Evolutionary conservation across 2,888 invertebrate species (phyloP), one percentile per base, ranked within the genome.

Genomic region (Flexamia atlantica): DNA sequence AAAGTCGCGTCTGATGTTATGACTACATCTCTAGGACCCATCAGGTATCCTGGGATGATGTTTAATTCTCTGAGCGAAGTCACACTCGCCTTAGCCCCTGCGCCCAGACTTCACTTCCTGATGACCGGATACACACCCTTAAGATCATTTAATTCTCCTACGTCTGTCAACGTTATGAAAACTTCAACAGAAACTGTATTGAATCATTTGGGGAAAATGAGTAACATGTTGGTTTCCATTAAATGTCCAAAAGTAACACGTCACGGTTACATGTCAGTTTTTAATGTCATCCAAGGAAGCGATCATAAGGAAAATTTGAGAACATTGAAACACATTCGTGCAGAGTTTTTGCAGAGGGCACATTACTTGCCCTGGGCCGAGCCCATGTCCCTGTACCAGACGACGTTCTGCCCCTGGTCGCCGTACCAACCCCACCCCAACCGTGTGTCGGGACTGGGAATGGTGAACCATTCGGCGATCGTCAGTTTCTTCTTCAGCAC

Each of bases 21-120:
- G 82, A 28, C 72, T 9, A 53, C 82, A 20, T 82, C 82, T 53
- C 32, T 72, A 9, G 82, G 70, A 30, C 70, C 82, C 20, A 20
- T 82, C 23, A 46, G 82, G n/a, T 82, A 50, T 30, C 82, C 82
- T 2, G 50, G 72, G 12, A 17, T 50, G 46, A 82, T 82, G 72
- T 82, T 46, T n/a, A 82, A 82, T 53, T 53, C 46, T 9, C 82
- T 82, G n/a, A 72, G 82, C 68, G 82, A 82, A 5, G 50, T 82
- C 0, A 17, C 72, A 0, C 32, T 82, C 9, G 46, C 50, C 53
- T 53, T 82, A 14, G 72, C 72, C 14, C 82, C 82, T 17, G 70
- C 50, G 23, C 82, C 70, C 42, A 23, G 68, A 50, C 72, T 82
- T 28, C 82, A 82, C 53, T 82, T 82, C 36, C 82, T 82, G 50